Base-by-base conservation (phyloP, 2,888 invertebrate genomes). In the Amblyjoppa proteus region DNA sequence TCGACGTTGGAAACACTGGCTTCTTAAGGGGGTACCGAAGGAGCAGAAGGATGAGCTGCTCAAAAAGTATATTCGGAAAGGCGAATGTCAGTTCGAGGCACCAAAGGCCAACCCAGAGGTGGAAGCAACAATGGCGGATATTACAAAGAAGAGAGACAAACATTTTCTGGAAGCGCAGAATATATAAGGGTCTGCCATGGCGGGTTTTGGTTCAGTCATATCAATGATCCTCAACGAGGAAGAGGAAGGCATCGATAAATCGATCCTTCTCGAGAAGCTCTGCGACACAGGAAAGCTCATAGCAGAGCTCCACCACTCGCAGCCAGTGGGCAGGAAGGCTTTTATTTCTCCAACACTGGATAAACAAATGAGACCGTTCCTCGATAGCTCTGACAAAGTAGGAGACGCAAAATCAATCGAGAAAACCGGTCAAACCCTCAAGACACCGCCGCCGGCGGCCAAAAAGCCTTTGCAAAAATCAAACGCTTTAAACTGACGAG, bases 391-490 rank as follows among this genome's bases (percentile, higher is more conserved):
- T 3, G 80, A 85, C 0, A 16, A 76, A 51, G 81, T 87, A 0
- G 85, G 83, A 66, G 85, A 85, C 9, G 76, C 76, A 3, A 83
- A 85, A 34, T 51, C 68, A 6, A 83, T 87, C 13, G 73, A 41
- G 4, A 41, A 41, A 41, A 41, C 41, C 2, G 41, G 9, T 41
- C 41, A 41, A 41, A 9, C 41, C 0, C 9, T 41, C 41, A 41
- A 41, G 41, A 7, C 41, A 9, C 41, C 41, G 41, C 9, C 41
- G 9, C 9, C 7, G 41, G 9, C 41, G 2, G 9, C 41, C 9
- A 79, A 28, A 85, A 80, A 53, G 83, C 79, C 25, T 71, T 58
- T 68, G 70, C 87, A 61, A 74, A 75, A 82, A 16, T 53, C 7
- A 7, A 64, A 31, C 3, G 78, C 78, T 75, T 82, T 68, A 85